Conservation (phyloP, 2,888 invertebrate species). For the Cyrtodaria siliqua region DNA sequence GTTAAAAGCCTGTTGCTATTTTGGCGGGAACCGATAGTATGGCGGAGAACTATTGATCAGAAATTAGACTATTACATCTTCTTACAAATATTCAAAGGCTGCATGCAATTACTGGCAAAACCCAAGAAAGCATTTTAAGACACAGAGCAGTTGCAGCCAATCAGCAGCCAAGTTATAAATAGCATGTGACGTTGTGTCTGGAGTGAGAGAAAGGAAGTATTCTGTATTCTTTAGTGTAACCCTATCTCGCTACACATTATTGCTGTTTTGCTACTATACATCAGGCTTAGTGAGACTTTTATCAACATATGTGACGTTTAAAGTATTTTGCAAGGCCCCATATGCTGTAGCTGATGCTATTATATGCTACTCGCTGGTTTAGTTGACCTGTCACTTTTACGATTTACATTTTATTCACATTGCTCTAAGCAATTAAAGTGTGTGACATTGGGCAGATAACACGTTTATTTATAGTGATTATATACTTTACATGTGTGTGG, state of each 20-base stretch:
- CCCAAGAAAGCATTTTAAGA: constrained; percentile 29
- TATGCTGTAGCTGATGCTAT: too few relatives aligned
- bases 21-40: too few relatives aligned
- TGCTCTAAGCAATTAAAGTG: not conserved
- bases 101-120: constrained; percentile 25
- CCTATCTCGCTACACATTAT: too few relatives aligned
- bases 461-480: constrained; percentile 8
- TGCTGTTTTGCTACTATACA: too few relatives aligned
- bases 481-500: not conserved
- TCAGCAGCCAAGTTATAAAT: constrained; percentile 34
- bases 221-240: too few relatives aligned
- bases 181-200: constrained; percentile 60
- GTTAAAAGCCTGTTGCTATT: constrained; percentile 22
- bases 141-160: constrained; percentile 25
- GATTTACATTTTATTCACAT: too few relatives aligned
- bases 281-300: too few relatives aligned
- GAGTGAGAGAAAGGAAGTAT: constrained; percentile 34
- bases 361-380: too few relatives aligned
- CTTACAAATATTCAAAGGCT: constrained; percentile 13
- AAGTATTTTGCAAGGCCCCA: too few relatives aligned
- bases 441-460: constrained; percentile 10
- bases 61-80: constrained; percentile 17
- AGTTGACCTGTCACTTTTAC: too few relatives aligned
- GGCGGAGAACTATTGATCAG: constrained; percentile 5
- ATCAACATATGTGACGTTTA: too few relatives aligned